Percentiles rank a stretch among this genome's conserved stretches.
Evolutionary conservation across 1,140 invertebrate genomes (phyloP).

Genomic region (Cecropterus lyciades): DNA sequence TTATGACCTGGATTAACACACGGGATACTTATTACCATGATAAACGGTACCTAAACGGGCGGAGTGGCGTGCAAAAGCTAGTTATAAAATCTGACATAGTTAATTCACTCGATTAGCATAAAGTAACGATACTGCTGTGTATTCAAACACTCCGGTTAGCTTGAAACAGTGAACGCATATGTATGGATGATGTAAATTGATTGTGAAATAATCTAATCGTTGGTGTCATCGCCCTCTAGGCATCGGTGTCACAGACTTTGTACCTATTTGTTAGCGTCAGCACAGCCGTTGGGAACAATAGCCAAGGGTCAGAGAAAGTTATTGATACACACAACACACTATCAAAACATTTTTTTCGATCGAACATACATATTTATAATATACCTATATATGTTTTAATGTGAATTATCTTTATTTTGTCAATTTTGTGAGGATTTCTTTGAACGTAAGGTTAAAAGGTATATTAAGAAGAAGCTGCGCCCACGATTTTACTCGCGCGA

Average conservation of each 20-base stretch:
- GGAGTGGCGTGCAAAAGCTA: too few relatives aligned
- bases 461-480: too few relatives aligned
- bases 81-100: background rate
- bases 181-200: conserved; percentile 20
- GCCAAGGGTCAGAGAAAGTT: conserved; percentile 14
- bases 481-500: too few relatives aligned
- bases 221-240: conserved; percentile 21
- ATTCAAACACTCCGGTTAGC: conserved; percentile 3
- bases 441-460: too few relatives aligned
- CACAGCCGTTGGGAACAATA: background rate
- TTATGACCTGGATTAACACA: too few relatives aligned
- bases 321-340: conserved; percentile 4
- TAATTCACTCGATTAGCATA: conserved; percentile 7
- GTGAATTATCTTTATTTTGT: too few relatives aligned
- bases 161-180: conserved; percentile 6
- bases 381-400: too few relatives aligned
- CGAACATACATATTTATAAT: too few relatives aligned
- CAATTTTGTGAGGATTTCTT: too few relatives aligned
- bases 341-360: background rate
- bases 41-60: too few relatives aligned
- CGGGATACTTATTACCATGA: too few relatives aligned
- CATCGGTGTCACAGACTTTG: conserved; percentile 29
- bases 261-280: conserved; percentile 13
- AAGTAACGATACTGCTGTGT: conserved; percentile 2
- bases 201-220: conserved; percentile 33